Evolutionary conservation across 2,797 vertebrate genomes (phyloP).

Genomic region (Australoheros facetus): DNA sequence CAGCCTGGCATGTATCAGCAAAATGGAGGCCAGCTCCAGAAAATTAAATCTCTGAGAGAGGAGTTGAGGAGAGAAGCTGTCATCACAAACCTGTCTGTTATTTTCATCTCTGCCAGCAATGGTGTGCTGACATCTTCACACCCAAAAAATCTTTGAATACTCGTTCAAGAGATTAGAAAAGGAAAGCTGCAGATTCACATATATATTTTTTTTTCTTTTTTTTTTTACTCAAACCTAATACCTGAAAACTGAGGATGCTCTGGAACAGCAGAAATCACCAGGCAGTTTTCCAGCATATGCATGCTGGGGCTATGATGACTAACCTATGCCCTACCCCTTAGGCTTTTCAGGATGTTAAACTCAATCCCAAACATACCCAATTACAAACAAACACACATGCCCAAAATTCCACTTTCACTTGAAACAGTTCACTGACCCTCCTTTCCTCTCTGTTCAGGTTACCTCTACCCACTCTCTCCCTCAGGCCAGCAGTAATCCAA

Average conservation of each 20-base stretch:
- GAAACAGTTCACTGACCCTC: slow-evolving; percentile 75
- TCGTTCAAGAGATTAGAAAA: background rate
- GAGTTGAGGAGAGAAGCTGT: slow-evolving; percentile 65
- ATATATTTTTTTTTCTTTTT: background rate
- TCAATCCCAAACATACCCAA: slow-evolving; percentile 71
- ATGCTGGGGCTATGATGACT: slow-evolving; percentile 33
- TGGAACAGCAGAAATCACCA: slow-evolving; percentile 13
- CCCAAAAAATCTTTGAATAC: slow-evolving; percentile 30
- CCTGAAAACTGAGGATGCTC: slow-evolving; percentile 15
- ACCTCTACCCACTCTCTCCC: slow-evolving; percentile 61
- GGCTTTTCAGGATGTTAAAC: slow-evolving; percentile 77
- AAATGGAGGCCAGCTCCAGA: slow-evolving; percentile 27
- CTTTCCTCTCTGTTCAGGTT: slow-evolving; percentile 68
- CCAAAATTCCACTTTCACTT: slow-evolving; percentile 80
- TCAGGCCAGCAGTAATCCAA: slow-evolving; percentile 75
- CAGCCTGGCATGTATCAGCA: slow-evolving; percentile 19
- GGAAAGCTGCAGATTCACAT: slow-evolving; percentile 12
- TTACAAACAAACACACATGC: slow-evolving; percentile 82
- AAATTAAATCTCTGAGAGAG: slow-evolving; percentile 39
- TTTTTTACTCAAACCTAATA: slow-evolving; percentile 4
- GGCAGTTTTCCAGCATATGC: slow-evolving; percentile 4
- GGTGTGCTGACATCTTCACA: slow-evolving; percentile 50
- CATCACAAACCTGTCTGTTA: slow-evolving; percentile 50
- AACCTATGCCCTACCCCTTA: slow-evolving; percentile 76
- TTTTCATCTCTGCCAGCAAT: slow-evolving; percentile 44